phyloP scores from a whole-genome alignment of 2,888 invertebrate genomes.

The Eupelmus urozonus region DNA sequence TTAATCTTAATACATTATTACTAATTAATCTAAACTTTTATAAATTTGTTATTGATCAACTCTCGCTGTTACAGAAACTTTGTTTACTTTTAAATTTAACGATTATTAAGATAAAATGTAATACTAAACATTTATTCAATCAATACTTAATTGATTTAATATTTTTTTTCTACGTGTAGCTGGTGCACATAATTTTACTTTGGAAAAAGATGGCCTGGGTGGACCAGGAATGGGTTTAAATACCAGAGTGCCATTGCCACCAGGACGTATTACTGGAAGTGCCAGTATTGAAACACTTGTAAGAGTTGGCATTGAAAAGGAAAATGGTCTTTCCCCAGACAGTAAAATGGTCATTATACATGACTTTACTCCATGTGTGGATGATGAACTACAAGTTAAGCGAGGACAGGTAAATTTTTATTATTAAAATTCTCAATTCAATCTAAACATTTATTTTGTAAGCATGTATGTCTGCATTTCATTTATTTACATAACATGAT shows the following conservation, averaged over 20 bases:
- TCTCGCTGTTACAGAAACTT: too few relatives aligned
- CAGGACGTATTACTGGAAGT: conserved; percentile 96
- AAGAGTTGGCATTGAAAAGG: conserved; percentile 93
- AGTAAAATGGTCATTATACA: conserved; percentile 97
- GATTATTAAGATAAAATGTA: too few relatives aligned
- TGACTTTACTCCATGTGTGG: conserved; percentile 96
- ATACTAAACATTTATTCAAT: too few relatives aligned
- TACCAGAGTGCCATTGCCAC: conserved; percentile 86
- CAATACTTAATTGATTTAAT: too few relatives aligned
- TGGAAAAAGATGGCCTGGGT: conserved; percentile 84
- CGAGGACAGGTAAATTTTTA: conserved; percentile 84
- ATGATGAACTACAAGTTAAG: conserved; percentile 92
- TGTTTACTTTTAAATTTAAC: too few relatives aligned
- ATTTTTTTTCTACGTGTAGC: too few relatives aligned
- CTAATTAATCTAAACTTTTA: too few relatives aligned
- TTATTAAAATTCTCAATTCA: conserved; percentile 21
- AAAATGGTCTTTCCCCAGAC: conserved; percentile 93
- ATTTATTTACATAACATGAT: conserved; percentile 7
- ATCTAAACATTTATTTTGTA: too few relatives aligned
- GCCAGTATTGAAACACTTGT: conserved; percentile 95
- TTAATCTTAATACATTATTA: too few relatives aligned
- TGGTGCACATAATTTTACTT: conserved; percentile 71
- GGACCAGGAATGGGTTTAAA: conserved; percentile 83
- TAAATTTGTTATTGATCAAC: too few relatives aligned
- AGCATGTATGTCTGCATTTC: neutral